Conservation (phyloP, 2,113 vertebrate species). For the Xenopus laevis region DNA sequence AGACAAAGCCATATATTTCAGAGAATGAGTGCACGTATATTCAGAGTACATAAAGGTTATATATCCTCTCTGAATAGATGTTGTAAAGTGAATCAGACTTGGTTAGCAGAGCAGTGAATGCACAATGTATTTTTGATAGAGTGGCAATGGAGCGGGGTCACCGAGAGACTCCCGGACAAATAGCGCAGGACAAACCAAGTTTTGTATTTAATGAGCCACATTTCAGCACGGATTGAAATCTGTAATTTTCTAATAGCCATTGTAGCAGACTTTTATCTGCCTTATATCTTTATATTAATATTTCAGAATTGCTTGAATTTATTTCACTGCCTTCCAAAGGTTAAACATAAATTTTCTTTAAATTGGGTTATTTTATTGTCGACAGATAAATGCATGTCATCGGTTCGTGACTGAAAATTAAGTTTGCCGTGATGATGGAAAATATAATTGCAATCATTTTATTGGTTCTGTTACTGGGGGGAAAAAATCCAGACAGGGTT, state of each 20-base stretch:
- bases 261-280: neutral
- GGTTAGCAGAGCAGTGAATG: slow-evolving; percentile 31
- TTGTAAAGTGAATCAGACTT: slow-evolving; percentile 46
- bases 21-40: slow-evolving; percentile 31
- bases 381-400: slow-evolving; percentile 44
- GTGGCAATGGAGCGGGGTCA: slow-evolving; percentile 28
- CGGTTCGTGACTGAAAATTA: slow-evolving; percentile 44
- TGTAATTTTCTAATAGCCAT: slow-evolving; percentile 5
- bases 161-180: neutral
- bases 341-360: slow-evolving; percentile 55
- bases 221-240: slow-evolving; percentile 1
- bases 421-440: slow-evolving; percentile 48
- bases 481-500: slow-evolving; percentile 21
- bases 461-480: neutral
- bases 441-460: slow-evolving; percentile 39
- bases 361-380: slow-evolving; percentile 54
- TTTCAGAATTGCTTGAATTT: slow-evolving; percentile 25
- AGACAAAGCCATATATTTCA: slow-evolving; percentile 40
- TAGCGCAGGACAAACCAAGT: slow-evolving; percentile 13
- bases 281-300: neutral
- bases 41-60: slow-evolving; percentile 44
- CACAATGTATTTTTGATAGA: slow-evolving; percentile 43
- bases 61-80: slow-evolving; percentile 38
- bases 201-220: slow-evolving; percentile 6
- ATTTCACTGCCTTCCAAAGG: slow-evolving; percentile 42